phyloP scores from a whole-genome alignment of 2,113 vertebrate genomes.

The Tapirus terrestris region DNA sequence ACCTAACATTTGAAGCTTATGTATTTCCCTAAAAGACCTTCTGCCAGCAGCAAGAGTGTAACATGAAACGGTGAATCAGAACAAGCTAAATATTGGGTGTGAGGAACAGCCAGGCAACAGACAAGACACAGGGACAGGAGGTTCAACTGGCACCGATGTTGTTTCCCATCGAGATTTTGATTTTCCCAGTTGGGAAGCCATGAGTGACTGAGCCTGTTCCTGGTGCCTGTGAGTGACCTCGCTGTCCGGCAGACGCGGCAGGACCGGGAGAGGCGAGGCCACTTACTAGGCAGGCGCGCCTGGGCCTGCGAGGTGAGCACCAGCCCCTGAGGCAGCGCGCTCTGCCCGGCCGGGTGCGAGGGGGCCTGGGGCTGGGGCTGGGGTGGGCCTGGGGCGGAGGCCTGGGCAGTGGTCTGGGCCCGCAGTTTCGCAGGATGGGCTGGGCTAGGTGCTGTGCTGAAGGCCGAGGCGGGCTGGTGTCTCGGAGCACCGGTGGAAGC shows the following conservation, averaged over 20 bases:
- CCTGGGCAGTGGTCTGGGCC: constrained; percentile 85
- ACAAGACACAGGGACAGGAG: too few relatives aligned
- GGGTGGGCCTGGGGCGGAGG: constrained; percentile 88
- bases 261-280: constrained; percentile 88
- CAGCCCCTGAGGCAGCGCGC: constrained; percentile 96
- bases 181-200: too few relatives aligned
- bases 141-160: too few relatives aligned
- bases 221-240: too few relatives aligned
- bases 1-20: too few relatives aligned
- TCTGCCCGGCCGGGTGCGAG: constrained; percentile 91
- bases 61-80: too few relatives aligned
- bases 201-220: too few relatives aligned
- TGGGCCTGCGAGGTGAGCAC: constrained; percentile 98
- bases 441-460: constrained; percentile 88
- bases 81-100: too few relatives aligned
- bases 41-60: too few relatives aligned
- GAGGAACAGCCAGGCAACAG: too few relatives aligned
- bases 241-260: constrained; percentile 78
- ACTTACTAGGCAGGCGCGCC: constrained; percentile 99
- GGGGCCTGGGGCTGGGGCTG: constrained; percentile 90
- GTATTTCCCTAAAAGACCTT: too few relatives aligned
- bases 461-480: constrained; percentile 91
- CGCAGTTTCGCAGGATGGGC: constrained; percentile 90
- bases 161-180: too few relatives aligned
- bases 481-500: constrained; percentile 90